Conservation (phyloP, 2,888 invertebrate species). For the Mimachlamys varia region DNA sequence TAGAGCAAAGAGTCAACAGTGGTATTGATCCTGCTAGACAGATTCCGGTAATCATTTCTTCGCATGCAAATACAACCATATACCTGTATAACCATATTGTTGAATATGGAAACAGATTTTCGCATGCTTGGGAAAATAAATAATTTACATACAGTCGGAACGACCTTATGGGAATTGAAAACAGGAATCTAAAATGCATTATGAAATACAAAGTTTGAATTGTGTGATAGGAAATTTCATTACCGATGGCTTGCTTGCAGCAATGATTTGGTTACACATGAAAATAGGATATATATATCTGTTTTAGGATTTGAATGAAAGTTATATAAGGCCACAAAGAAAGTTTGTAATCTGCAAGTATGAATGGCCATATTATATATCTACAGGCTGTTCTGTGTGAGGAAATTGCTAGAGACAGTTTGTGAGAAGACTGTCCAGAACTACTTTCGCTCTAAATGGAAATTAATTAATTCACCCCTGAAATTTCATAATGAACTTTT, state of each 20-base stretch:
- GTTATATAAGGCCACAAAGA: neutral
- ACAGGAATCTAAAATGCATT: slow-evolving; percentile 21
- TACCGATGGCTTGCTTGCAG: neutral
- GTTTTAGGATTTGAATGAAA: neutral
- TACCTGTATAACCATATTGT: neutral
- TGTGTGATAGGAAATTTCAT: neutral
- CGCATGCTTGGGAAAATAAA: neutral
- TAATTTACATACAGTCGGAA: neutral
- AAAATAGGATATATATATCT: neutral
- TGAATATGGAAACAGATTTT: neutral
- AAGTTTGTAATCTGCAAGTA: neutral
- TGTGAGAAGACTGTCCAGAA: too few relatives aligned
- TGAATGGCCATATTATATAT: too few relatives aligned
- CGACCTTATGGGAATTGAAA: neutral
- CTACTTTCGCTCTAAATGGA: too few relatives aligned
- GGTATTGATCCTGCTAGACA: slow-evolving; percentile 2
- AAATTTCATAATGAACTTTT: too few relatives aligned
- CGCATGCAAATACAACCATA: neutral
- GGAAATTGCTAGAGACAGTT: too few relatives aligned
- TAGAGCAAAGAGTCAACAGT: neutral
- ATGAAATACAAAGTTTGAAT: slow-evolving; percentile 34
- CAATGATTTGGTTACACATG: neutral
- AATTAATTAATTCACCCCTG: too few relatives aligned
- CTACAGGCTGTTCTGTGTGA: too few relatives aligned
- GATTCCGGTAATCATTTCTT: neutral